Evolutionary conservation across 92 coral and sea anemone genomes (phyloP).

Genomic region (Umimayanthus kanabou): DNA sequence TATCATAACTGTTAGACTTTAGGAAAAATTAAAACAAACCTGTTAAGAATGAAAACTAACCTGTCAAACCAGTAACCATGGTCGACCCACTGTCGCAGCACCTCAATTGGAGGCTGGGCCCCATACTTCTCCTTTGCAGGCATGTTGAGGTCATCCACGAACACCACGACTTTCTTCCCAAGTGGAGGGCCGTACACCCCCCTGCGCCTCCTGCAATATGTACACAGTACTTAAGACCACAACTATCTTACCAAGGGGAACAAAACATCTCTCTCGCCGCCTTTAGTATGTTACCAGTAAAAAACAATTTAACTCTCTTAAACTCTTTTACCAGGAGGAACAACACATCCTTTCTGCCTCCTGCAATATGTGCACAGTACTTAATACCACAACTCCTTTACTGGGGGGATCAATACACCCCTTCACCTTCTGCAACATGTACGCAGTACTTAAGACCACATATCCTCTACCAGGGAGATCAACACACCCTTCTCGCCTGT

Average conservation of each 20-base stretch:
- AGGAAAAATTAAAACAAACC: neutral
- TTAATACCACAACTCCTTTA: no score
- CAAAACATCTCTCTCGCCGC: no score
- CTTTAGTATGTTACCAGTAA: no score
- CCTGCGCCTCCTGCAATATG: constrained; percentile 72
- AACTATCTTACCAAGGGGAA: no score
- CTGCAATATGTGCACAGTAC: no score
- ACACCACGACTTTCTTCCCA: constrained; percentile 93
- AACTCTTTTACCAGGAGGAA: no score
- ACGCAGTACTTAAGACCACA: neutral
- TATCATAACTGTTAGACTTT: neutral
- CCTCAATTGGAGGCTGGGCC: constrained; percentile 99
- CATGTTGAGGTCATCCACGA: constrained; percentile 98
- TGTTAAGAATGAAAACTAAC: constrained; percentile 35
- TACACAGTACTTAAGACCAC: neutral
- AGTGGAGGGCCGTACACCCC: constrained; percentile 94
- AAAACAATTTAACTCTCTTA: no score
- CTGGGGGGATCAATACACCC: no score
- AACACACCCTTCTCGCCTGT: no score
- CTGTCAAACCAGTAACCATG: constrained; percentile 99
- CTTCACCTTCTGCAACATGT: constrained; percentile 70
- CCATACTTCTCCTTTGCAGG: constrained; percentile 99
- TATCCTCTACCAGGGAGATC: no score
- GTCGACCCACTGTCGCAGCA: constrained; percentile 93
- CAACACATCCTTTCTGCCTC: constrained; percentile 76